Base-by-base conservation (phyloP, 2,888 invertebrate genomes). In the Lordiphosa fenestrarum region DNA sequence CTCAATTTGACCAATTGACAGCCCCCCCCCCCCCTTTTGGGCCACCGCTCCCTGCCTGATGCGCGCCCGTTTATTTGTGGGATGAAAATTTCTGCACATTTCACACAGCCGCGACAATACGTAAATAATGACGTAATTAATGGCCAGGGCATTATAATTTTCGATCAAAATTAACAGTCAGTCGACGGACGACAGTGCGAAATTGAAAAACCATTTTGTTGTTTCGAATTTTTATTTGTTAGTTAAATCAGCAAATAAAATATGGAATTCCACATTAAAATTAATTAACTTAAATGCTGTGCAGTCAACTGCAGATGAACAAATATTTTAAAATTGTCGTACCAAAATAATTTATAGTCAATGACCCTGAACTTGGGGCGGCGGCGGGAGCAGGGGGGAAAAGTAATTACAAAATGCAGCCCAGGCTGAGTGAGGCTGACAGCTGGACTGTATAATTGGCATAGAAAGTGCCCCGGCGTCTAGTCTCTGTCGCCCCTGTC, bases 361-460 rank as follows among this genome's bases (percentile, higher is more conserved):
- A 51, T 80, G 76, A 83, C 73, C 81, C 66, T 80, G 81, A 83
- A 66, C 55, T 60, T 55, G 67, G 65, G 49, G 48, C 6, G 23
- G 23, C 1, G 23, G 6, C 0, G 1, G 23, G 23, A 6, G 5
- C 1, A 2, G 15, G 2, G 15, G 1, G 15, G 5, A 65, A 80
- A 83, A 72, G 77, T 84, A 84, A 84, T 77, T 77, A 77, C 73
- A 77, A 70, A 83, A 72, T 66, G 84, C 67, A 75, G 69, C 77
- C 77, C 69, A 52, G 59, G 36, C 19, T 36, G 40, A 46, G 48
- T 51, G 59, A 61, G 63, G 23, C 23, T 23, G 23, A 23, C 23
- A 23, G 23, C 23, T 23, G 23, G 23, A 23, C 23, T 23, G 23
- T 23, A n/a, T n/a, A 23, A 23, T 23, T 23, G 23, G 19, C 19